Evolutionary conservation across 1,140 invertebrate genomes (phyloP), one percentile per base, ranked within the genome.

Genomic region (Heliothis subflexa): DNA sequence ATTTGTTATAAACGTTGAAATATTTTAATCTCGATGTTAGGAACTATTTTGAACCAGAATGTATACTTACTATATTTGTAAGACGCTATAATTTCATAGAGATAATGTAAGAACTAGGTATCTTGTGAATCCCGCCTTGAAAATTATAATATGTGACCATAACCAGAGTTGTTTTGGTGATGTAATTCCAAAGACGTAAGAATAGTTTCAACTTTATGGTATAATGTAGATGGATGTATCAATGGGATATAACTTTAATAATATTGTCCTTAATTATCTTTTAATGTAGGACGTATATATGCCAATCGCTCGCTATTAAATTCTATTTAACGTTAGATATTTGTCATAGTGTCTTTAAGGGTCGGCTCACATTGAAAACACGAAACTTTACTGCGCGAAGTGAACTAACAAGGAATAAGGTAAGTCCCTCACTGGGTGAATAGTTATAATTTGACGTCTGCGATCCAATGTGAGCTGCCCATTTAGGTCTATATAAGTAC

Each of bases 161-260:
- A 93, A 92, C 91, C 85, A 85, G 87, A 89, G 89, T 86, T 89
- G 88, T 94, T 92, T 93, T 92, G 93, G 93, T 94, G 93, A 94
- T 94, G 90, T 91, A 89, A 91, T 94, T 93, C 93, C 93, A 94
- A 94, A 94, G 93, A 94, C 80, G 90, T 93, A 93, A 91, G 86
- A 89, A 89, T 93, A 94, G 88, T 94, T 90, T 90, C 89, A 88
- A 87, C 83, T 89, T 86, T 86, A 85, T 88, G 81, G 81, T 89
- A 89, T 87, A 88, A 84, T 92, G 86, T 90, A 90, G 83, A 87
- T 85, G 79, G 81, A 85, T 85, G 79, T 87, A 85, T 86, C 80
- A 73, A 82, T 84, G 68, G 80, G 79, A 86, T 70, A 83, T 84
- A 79, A 80, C 79, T 73, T 73, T 57, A 83, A 83, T 84, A 78